phyloP scores from a whole-genome alignment of 2,113 vertebrate genomes.

The Ranitomeya variabilis region DNA sequence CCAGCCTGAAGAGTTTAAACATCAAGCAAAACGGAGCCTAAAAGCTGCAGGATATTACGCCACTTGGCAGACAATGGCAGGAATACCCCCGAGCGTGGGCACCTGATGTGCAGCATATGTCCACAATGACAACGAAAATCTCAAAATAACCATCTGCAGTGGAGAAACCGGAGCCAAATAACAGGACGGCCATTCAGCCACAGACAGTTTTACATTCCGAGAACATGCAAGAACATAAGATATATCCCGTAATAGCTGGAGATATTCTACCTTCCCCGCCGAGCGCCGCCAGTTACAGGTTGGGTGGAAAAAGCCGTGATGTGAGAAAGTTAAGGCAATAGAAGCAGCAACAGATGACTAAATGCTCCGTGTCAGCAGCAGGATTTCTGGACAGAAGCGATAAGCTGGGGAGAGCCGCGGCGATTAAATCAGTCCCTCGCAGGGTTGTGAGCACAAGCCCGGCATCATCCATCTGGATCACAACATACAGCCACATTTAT shows the following conservation, averaged over 20 bases:
- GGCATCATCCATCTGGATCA: slow-evolving; percentile 36
- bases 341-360: slow-evolving; percentile 36
- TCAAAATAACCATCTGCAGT: background rate
- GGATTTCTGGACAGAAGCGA: slow-evolving; percentile 41
- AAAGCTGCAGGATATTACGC: background rate
- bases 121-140: background rate
- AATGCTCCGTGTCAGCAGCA: slow-evolving; percentile 39
- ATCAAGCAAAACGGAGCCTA: background rate
- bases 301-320: slow-evolving; percentile 6
- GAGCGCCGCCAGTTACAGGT: slow-evolving; percentile 4
- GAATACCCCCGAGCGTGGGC: background rate
- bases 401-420: slow-evolving; percentile 16
- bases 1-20: background rate
- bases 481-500: background rate
- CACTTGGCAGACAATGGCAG: background rate
- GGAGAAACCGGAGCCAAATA: background rate
- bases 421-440: slow-evolving; percentile 37
- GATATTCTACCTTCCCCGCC: slow-evolving; percentile 16
- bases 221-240: background rate
- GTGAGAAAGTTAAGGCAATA: slow-evolving; percentile 33
- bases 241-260: background rate
- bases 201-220: background rate
- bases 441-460: slow-evolving; percentile 35
- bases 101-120: background rate
- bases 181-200: background rate